These are phyloP conservation scores for Parnassius smintheus DNA, from an alignment of 2,888 invertebrate species.

Conservation along the genomic window DNA sequence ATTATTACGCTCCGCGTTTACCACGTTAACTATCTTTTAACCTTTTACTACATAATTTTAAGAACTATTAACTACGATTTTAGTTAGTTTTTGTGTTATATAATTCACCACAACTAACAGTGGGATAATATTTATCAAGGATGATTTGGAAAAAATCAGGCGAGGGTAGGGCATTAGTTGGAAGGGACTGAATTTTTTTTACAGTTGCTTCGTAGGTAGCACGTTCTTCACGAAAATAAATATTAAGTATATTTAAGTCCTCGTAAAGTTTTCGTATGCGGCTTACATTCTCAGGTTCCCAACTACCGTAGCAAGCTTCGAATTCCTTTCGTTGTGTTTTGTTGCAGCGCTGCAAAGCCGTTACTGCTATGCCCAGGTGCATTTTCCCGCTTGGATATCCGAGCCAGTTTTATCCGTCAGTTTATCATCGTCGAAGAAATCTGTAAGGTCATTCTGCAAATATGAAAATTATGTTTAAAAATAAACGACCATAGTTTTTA, in stretches of 20 bases:
- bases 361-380: conserved; percentile 94
- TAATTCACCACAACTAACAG: not conserved
- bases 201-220: conserved; percentile 1
- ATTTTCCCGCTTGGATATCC: conserved; percentile 96
- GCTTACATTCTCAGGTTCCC: conserved; percentile 56
- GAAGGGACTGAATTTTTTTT: conserved; percentile 4
- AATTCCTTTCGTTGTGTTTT: conserved; percentile 77
- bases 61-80: no score
- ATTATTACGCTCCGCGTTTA: no score
- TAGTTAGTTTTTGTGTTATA: no score
- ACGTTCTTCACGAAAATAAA: conserved; percentile 8
- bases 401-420: conserved; percentile 92
- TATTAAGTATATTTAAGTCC: conserved; percentile 1
- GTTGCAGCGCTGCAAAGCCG: conserved; percentile 87
- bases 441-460: conserved; percentile 19
- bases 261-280: conserved; percentile 13
- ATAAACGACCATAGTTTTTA: no score
- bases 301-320: conserved; percentile 85
- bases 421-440: conserved; percentile 20
- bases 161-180: conserved; percentile 1
- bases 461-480: no score
- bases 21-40: no score
- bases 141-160: conserved; percentile 4
- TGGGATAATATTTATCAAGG: conserved; percentile 14
- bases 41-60: no score